Evolutionary conservation across 1,140 invertebrate genomes (phyloP), one percentile per base, ranked within the genome.

Genomic region (Chlorops oryzae): DNA sequence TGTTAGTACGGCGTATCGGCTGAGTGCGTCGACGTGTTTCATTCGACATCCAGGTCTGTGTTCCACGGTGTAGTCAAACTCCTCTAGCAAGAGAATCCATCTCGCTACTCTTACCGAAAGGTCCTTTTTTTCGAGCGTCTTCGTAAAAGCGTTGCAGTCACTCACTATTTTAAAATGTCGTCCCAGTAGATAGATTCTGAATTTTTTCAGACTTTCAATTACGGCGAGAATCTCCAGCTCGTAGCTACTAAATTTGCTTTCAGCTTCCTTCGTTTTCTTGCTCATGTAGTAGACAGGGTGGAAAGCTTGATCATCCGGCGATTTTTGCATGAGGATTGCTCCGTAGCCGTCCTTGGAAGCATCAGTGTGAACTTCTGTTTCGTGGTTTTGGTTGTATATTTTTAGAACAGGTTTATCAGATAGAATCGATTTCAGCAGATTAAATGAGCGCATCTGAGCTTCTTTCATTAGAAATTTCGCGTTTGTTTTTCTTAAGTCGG

Each of bases 281-380:
- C 59, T 72, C 65, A 59, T 63, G 50, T 59, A 61, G 53, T 70
- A 63, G 45, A 72, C 51, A 51, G 68, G 65, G 74, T 72, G 80
- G 55, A 78, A 70, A 43, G 61, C 54, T 50, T 68, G 60, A 28
- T 70, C 57, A 1, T 57, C 41, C 6, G 53, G 37, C 4, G 41
- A 51, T 50, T 52, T 64, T 56, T 75, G 71, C 7, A 70, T 50
- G 6, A 73, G 18, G 0, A 71, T 50, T 6, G 64, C 65, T 13
- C 63, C 63, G 44, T 61, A 70, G 9, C 52, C 42, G 18, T 57
- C 53, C 13, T 40, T 40, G 40, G 60, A 68, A 2, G 61, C 67
- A 57, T 70, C 69, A 1, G 63, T 72, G 47, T 73, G 69, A 1
- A 74, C 13, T 49, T 74, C 64, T 5, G 70, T 66, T 5, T 60